Evolutionary conservation across 2,113 vertebrate species (phyloP).

Genomic region (Colius striatus): DNA sequence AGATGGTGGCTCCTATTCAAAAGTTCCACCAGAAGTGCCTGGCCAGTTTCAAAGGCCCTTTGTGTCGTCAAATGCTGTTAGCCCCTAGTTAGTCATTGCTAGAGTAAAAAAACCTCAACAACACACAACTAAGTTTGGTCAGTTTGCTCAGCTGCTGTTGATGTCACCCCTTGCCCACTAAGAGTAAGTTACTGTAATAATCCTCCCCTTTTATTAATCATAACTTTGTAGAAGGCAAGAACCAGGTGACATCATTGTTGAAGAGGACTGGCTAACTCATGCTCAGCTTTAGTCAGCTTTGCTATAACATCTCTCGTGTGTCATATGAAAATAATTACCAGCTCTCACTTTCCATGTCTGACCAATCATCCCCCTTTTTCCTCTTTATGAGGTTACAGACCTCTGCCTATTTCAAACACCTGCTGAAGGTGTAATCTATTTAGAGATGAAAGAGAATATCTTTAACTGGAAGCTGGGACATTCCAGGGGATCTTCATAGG

Average conservation of each 20-base stretch:
- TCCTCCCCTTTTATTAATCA: conserved; percentile 80
- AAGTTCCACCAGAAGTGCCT: conserved; percentile 43
- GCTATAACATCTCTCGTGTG: conserved; percentile 72
- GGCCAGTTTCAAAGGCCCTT: conserved; percentile 68
- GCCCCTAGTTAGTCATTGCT: conserved; percentile 75
- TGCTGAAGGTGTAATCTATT: conserved; percentile 50
- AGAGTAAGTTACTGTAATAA: conserved; percentile 82
- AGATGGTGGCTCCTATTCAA: conserved; percentile 47
- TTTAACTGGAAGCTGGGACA: conserved; percentile 16
- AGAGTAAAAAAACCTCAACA: conserved; percentile 36
- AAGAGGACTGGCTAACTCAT: conserved; percentile 73
- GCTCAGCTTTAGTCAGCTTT: conserved; percentile 76
- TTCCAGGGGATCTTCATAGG: neutral
- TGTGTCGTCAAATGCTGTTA: conserved; percentile 73
- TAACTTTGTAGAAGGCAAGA: conserved; percentile 77
- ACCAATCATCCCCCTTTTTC: conserved; percentile 47
- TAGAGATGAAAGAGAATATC: conserved; percentile 14
- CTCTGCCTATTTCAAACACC: conserved; percentile 52
- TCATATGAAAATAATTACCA: conserved; percentile 77
- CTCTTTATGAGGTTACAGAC: neutral
- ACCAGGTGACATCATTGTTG: conserved; percentile 75
- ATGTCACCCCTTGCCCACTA: conserved; percentile 77
- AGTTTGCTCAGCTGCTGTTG: conserved; percentile 84
- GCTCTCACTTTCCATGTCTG: conserved; percentile 69
- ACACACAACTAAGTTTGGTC: conserved; percentile 69